phyloP scores from a whole-genome alignment of 2,888 invertebrate genomes.

The Drosophila longiperda region DNA sequence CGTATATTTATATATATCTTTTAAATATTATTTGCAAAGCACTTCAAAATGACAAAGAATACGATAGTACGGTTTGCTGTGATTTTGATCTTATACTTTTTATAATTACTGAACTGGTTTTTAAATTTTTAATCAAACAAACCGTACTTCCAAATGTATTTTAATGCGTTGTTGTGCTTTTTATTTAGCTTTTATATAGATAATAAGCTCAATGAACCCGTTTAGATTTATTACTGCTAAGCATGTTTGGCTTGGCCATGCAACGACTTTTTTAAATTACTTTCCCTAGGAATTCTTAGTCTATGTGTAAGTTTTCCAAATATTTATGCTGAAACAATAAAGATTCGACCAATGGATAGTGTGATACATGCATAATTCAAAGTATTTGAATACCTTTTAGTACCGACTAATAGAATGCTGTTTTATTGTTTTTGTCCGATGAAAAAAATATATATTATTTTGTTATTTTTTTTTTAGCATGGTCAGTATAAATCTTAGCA shows the following conservation, averaged over 20 bases:
- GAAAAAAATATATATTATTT: neutral
- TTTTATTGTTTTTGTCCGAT: neutral
- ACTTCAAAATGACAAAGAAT: neutral
- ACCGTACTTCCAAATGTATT: neutral
- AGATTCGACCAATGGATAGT: neutral
- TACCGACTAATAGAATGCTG: neutral
- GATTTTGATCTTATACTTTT: neutral
- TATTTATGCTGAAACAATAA: neutral
- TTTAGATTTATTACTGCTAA: constrained; percentile 44
- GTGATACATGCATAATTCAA: neutral
- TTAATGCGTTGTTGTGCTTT: neutral
- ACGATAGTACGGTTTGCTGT: neutral
- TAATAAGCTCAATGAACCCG: constrained; percentile 38
- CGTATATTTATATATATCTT: neutral
- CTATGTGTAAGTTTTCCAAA: no score
- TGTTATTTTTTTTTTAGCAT: neutral
- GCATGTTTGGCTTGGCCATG: constrained; percentile 45
- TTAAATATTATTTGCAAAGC: neutral
- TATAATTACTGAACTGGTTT: neutral
- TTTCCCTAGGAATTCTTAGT: constrained; percentile 42
- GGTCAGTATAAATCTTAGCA: neutral
- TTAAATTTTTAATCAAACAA: neutral
- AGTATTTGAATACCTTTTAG: neutral
- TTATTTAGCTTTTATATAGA: neutral
- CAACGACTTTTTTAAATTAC: constrained; percentile 70